Conservation (phyloP, 2,113 vertebrate genomes). For the Solea solea region DNA sequence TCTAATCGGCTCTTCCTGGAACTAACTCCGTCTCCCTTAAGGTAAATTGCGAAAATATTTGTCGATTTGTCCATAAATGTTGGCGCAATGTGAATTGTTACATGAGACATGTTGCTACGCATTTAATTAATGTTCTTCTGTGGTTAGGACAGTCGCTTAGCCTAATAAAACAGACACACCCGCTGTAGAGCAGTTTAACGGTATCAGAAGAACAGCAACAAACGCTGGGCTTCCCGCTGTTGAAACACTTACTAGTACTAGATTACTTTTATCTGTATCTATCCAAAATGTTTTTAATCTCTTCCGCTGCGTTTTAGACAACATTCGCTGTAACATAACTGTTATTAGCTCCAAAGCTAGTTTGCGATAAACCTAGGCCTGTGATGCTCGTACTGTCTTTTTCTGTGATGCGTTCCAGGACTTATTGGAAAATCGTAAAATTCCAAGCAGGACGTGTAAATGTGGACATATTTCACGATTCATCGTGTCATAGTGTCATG, state of each 20-base stretch:
- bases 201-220: neutral
- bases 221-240: neutral
- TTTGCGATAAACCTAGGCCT: constrained; percentile 26
- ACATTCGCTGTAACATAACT: neutral
- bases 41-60: neutral
- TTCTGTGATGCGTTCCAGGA: neutral
- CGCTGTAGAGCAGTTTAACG: neutral
- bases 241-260: neutral
- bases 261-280: too few species aligned
- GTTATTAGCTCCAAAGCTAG: neutral
- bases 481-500: too few species aligned
- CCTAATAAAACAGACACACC: neutral
- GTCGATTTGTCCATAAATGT: neutral
- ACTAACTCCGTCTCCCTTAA: neutral
- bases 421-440: neutral
- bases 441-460: neutral
- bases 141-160: constrained; percentile 22
- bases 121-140: neutral
- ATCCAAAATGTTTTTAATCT: too few species aligned
- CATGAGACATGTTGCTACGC: accelerated
- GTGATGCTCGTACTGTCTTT: neutral
- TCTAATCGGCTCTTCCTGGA: constrained; percentile 4
- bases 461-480: neutral
- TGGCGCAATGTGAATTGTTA: neutral
- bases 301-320: too few species aligned